Evolutionary conservation across 2,113 vertebrate genomes (phyloP), one percentile per base, ranked within the genome.

Genomic region (Chelonoidis abingdonii): DNA sequence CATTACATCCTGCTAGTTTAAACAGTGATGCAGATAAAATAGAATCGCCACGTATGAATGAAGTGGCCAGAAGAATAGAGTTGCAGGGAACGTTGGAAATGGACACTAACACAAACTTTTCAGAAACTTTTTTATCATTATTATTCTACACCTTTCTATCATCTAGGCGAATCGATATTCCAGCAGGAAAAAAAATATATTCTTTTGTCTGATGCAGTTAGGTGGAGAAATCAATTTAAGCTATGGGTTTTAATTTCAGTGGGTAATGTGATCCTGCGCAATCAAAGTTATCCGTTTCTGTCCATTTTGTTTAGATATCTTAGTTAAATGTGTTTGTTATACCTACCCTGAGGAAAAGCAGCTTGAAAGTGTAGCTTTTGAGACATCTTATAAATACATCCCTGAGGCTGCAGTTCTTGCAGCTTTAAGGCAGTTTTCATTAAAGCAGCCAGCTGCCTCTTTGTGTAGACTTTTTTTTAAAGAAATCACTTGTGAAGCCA

Each of bases 401-500:
- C 97, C 97, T 87, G 97, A 98, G 97, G 93, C 96, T 98, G 97
- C 95, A 80, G 96, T 96, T 97, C 97, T 98, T 97, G 96, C 96
- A 96, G 98, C 98, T 98, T 97, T 97, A 98, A 98, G 94, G 97
- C 97, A 97, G 97, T 97, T 98, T 98, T 98, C 98, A 98, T 98
- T 98, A 98, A 98, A 98, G 96, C 96, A 96, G 97, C 97, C 98
- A 98, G 98, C 98, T 98, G 98, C 98, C 96, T 98, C 98, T 98
- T 98, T 98, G 98, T 98, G 96, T 96, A 95, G 94, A 96, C 93
- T 98, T 98, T 97, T 91, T 97, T 96, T 98, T 96, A 78, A 98
- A 98, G 97, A 98, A 97, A 97, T 95, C 96, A 94, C 96, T 98
- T 97, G 96, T 98, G 97, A 98, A 98, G 96, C 93, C 83, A 81